A percentile compares a stretch with the other conserved stretches of the same genome.
Evolutionary conservation across 2,888 invertebrate genomes (phyloP).

Genomic region (Pollenia angustigena): DNA sequence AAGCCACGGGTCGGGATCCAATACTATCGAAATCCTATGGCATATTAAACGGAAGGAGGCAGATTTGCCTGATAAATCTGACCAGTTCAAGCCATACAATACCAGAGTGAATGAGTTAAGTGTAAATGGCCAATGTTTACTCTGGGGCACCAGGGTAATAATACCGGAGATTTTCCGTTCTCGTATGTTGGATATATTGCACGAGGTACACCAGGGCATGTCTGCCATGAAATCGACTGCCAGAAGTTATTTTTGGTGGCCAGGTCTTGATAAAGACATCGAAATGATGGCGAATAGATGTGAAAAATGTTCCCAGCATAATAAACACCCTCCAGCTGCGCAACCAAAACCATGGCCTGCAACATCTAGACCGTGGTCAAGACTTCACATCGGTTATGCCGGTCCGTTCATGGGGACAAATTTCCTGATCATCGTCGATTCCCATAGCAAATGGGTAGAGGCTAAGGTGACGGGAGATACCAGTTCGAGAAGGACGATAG

Average conservation of each 20-base stretch:
- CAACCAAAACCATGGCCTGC: conserved; percentile 43
- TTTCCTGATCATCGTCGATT: conserved; percentile 65
- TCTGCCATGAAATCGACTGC: conserved; percentile 57
- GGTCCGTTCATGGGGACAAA: conserved; percentile 63
- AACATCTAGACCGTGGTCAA: too few species aligned
- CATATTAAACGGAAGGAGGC: conserved; percentile 29
- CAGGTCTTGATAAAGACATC: conserved; percentile 45
- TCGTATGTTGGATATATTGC: conserved; percentile 14
- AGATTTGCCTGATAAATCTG: conserved; percentile 37
- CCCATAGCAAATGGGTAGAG: conserved; percentile 62
- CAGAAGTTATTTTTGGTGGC: conserved; percentile 67
- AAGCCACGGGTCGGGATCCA: conserved; percentile 22
- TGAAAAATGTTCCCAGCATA: conserved; percentile 39
- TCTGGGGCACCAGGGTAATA: conserved; percentile 48
- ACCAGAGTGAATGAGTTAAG: conserved; percentile 42
- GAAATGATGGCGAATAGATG: conserved; percentile 46
- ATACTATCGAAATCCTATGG: conserved; percentile 20
- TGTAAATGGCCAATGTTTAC: conserved; percentile 43
- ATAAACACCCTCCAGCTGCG: conserved; percentile 48
- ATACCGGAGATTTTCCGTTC: conserved; percentile 7
- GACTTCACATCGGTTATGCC: conserved; percentile 67
- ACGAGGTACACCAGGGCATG: conserved; percentile 52
- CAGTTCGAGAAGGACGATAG: conserved; percentile 10
- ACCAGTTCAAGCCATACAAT: conserved; percentile 37
- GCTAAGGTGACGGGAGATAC: conserved; percentile 26